These are phyloP conservation scores for Drosophila saltans DNA, from an alignment of 1,140 invertebrate genomes.

Conservation along the genomic window DNA sequence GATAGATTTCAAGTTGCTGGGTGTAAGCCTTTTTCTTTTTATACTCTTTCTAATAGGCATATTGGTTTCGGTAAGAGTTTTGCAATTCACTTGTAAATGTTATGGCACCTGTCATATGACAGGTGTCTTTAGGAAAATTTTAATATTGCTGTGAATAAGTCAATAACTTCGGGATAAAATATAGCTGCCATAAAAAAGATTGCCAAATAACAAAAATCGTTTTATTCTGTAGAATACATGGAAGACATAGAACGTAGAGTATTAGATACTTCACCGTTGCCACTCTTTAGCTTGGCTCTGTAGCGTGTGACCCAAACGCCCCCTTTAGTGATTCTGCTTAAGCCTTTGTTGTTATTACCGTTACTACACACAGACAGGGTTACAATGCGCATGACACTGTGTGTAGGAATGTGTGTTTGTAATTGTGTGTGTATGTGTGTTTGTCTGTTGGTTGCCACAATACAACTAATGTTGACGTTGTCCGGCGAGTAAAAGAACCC, in stretches of 20 bases:
- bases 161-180: background rate
- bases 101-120: background rate
- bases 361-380: conserved; percentile 54
- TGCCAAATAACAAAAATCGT: background rate
- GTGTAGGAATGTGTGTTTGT: conserved; percentile 53
- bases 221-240: background rate
- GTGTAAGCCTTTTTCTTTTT: conserved; percentile 54
- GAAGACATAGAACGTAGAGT: background rate
- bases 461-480: conserved; percentile 69
- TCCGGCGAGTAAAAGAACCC: conserved; percentile 36
- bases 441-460: conserved; percentile 67
- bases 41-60: background rate
- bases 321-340: conserved; percentile 46
- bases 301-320: conserved; percentile 77
- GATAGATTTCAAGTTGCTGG: conserved; percentile 25
- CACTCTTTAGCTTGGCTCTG: background rate
- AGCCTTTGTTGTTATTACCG: conserved; percentile 45
- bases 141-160: background rate
- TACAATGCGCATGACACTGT: conserved; percentile 63
- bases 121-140: background rate
- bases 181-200: background rate
- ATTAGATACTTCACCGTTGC: background rate
- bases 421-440: background rate
- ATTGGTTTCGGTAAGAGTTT: background rate
- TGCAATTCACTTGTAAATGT: no score